A percentile compares a stretch with the other conserved stretches of the same genome.
These are phyloP conservation scores for Ivindomyrus marchei DNA, from an alignment of 2,113 vertebrate genomes.

Conservation along the genomic window DNA sequence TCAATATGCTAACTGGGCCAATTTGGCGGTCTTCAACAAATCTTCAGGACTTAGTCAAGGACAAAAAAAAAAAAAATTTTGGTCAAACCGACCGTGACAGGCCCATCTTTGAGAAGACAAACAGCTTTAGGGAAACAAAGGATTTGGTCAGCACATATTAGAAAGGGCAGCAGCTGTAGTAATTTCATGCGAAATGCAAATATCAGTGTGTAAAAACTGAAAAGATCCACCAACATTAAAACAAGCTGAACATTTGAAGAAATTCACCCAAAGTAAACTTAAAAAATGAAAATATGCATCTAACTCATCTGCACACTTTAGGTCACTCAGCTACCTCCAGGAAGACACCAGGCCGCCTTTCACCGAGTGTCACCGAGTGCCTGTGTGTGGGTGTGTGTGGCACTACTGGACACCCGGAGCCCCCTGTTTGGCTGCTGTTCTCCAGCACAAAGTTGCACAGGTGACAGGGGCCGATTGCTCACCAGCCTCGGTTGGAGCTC, in stretches of 20 bases:
- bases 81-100: background rate
- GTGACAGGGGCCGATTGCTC: background rate
- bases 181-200: background rate
- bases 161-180: background rate
- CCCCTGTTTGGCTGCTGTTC: background rate
- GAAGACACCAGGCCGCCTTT: background rate
- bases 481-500: background rate
- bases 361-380: background rate
- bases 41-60: background rate
- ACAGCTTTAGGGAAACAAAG: background rate
- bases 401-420: background rate
- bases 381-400: background rate
- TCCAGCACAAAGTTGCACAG: background rate
- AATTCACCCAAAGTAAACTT: background rate
- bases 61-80: background rate
- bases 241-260: background rate
- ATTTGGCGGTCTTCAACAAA: background rate
- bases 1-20: background rate
- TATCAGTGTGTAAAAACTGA: background rate
- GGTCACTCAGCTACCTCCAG: background rate
- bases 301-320: background rate
- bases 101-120: background rate
- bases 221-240: background rate
- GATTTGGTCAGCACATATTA: background rate
- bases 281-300: background rate